Evolutionary conservation across 2,888 invertebrate species (phyloP), one percentile per base, ranked within the genome.

Genomic region (Nymphalis urticae): DNA sequence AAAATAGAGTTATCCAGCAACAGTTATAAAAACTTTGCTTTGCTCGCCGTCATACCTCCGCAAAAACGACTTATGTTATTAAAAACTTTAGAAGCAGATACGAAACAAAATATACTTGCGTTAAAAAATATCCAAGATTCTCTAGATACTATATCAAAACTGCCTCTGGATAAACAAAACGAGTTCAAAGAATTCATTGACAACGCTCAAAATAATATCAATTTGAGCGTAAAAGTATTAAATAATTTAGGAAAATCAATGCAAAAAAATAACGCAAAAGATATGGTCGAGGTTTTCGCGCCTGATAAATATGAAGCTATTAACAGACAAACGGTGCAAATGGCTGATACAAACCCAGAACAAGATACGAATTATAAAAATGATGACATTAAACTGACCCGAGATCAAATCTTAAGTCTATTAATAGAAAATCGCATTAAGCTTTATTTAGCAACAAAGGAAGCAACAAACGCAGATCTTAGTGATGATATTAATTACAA

Each of bases 381-480:
- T 60, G 73, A 80, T n/a, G 71, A 71, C 48, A 67, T 81, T n/a
- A 85, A 80, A 73, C 50, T 89, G 36, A 80, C 82, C 1, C 85
- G 85, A 77, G 82, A 86, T 63, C 82, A 86, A 77, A 80, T 90
- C n/a, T 72, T 90, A 10, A 85, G 82, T 69, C 89, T 89, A 66
- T 71, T 92, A 2, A 90, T 92, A 9, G 85, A 77, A 71, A 90
- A 89, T 72, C 84, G 89, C 32, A 77, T 90, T 56, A 71, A 77
- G 51, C 65, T 79, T 3, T 90, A 85, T 68, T 72, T 90, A 21
- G 82, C 78, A 70, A 72, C 79, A 1, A 88, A 86, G 77, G 83
- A 87, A 70, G 73, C 75, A 0, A 75, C 75, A 62, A 77, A 75
- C 0, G 32, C 50, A 10, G 76, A 84, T 73, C 62, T 76, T 0